Evolutionary conservation across 2,888 invertebrate species (phyloP).

Genomic region (Meteorus cinctellus): DNA sequence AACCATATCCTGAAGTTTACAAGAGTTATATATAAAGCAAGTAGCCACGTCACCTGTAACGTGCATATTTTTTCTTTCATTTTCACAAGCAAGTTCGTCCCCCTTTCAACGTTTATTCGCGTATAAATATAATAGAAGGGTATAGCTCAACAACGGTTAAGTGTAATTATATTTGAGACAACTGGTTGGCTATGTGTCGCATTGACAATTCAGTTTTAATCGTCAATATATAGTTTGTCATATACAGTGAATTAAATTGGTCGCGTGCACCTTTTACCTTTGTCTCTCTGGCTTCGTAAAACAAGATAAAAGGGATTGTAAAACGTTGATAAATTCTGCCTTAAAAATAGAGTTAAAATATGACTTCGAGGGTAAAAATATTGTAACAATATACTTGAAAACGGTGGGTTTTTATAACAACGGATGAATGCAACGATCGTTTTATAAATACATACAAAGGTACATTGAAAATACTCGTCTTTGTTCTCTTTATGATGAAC

Average conservation of each 20-base stretch:
- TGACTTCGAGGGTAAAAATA: background rate
- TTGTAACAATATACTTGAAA: background rate
- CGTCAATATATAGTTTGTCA: slow-evolving; percentile 24
- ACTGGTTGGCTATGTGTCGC: slow-evolving; percentile 11
- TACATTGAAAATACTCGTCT: slow-evolving; percentile 2
- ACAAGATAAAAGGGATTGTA: slow-evolving; percentile 35
- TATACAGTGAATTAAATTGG: slow-evolving; percentile 29
- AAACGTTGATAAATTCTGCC: slow-evolving; percentile 30
- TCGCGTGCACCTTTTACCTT: slow-evolving; percentile 24
- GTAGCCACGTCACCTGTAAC: background rate
- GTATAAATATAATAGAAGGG: slow-evolving; percentile 18
- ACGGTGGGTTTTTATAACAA: background rate
- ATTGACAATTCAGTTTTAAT: slow-evolving; percentile 54
- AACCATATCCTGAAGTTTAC: background rate
- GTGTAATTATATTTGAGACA: slow-evolving; percentile 41
- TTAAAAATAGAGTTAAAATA: slow-evolving; percentile 9
- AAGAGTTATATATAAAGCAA: background rate
- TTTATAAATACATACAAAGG: slow-evolving; percentile 17
- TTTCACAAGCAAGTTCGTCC: background rate
- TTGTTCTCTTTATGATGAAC: slow-evolving; percentile 3
- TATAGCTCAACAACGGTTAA: slow-evolving; percentile 27
- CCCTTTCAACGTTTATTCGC: background rate
- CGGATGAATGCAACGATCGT: background rate
- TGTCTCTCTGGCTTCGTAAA: background rate
- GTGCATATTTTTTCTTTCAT: slow-evolving; percentile 18